phyloP scores from a whole-genome alignment of 1,140 invertebrate genomes.

The Drosophila burlai region DNA sequence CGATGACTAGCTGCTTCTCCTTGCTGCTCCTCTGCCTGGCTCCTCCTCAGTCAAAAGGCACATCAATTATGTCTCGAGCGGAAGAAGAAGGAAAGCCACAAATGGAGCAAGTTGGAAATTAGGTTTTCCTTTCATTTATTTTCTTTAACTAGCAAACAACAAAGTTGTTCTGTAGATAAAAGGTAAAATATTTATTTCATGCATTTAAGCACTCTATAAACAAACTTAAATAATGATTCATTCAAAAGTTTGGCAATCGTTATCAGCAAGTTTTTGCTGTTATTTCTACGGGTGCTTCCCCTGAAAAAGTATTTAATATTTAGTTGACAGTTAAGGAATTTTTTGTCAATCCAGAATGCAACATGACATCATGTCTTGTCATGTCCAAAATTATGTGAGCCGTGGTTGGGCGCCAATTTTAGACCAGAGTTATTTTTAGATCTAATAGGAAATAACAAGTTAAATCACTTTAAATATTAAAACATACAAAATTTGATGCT shows the following conservation, averaged over 20 bases:
- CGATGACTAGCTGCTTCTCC: not conserved
- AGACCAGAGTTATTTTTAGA: too few species aligned
- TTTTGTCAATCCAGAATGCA: too few species aligned
- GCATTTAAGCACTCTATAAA: not conserved
- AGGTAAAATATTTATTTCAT: not conserved
- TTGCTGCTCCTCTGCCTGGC: not conserved
- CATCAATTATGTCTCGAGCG: constrained; percentile 30
- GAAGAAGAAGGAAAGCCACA: constrained; percentile 18
- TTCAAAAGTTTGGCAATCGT: not conserved
- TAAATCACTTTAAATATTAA: too few species aligned
- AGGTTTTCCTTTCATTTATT: not conserved
- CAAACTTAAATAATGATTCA: constrained; percentile 9
- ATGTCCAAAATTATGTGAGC: too few species aligned
- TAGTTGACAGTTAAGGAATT: not conserved
- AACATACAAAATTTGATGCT: too few species aligned
- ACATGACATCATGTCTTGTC: too few species aligned
- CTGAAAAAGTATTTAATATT: not conserved
- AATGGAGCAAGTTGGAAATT: constrained; percentile 20
- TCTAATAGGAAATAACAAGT: too few species aligned
- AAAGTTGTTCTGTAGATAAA: not conserved
- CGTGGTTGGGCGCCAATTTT: too few species aligned
- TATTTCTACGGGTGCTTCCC: not conserved
- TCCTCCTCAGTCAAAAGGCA: not conserved
- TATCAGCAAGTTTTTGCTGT: not conserved
- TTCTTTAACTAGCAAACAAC: not conserved